Base-by-base conservation (phyloP, 2,113 vertebrate species). In the Sisor rabdophorus region DNA sequence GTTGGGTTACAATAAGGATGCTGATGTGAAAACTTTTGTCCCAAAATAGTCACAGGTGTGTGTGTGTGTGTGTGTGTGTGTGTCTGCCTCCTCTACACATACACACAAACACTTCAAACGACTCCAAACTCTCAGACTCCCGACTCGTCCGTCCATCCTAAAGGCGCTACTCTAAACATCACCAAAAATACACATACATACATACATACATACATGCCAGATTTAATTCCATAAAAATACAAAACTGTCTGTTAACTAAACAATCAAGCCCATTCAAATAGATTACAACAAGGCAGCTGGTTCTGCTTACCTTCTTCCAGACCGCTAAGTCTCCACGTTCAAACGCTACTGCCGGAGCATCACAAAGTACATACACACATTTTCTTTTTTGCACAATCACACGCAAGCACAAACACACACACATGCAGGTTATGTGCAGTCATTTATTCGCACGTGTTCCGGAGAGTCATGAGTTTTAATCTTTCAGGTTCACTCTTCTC, bases 61-160 rank as follows among this genome's bases (percentile, higher is more conserved):
- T 72, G 72, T 87, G 87, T 89, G 91, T 88, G 90, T 91, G 89
- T 88, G 86, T 79, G 50, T 59, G 76, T 64, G 28, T 13, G 8
- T 20, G 4, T 3, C 67, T 60, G 12, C 0, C 24, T 61, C 67
- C 56, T 81, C 55, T 63, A 65, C 67, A 64, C 19, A 60, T 26
- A 30, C 15, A 61, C 19, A 36, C 58, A 19, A 6, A 17, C 32
- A 36, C 32, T 36, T 36, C n/a, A 36, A 36, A 36, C 32, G 7
- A 10, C 2, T 32, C 26, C n/a, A 59, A 30, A 30, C 20, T 64
- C 60, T 36, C 60, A 10, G 20, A 40, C 17, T n/a, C 20, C 36
- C 36, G 12, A 36, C 60, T 36, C 30, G 19, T 44, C n/a, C 30
- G 19, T 64, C 36, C 63, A 68, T 28, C 47, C 15, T 17, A 68